These are phyloP conservation scores for Falco biarmicus DNA, from an alignment of 2,797 vertebrate species.

Conservation along the genomic window DNA sequence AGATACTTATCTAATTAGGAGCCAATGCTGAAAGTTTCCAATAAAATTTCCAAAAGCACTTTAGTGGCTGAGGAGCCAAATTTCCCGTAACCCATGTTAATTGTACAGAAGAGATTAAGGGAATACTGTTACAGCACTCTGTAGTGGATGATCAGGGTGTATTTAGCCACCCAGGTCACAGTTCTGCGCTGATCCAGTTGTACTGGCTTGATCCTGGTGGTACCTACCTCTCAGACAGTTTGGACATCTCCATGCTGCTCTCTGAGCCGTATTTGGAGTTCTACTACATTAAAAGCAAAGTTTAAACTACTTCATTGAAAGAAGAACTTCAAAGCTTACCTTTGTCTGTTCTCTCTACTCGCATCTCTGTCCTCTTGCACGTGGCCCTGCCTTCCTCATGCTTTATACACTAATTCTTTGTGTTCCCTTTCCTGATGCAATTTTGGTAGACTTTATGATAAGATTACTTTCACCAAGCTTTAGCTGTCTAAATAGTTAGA, in stretches of 20 bases:
- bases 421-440: background rate
- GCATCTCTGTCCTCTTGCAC: fast-evolving
- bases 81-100: background rate
- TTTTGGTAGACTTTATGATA: background rate
- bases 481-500: background rate
- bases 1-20: background rate
- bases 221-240: background rate
- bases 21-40: background rate
- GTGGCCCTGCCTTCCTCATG: background rate
- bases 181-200: background rate
- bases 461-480: background rate
- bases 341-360: background rate
- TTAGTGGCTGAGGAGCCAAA: background rate
- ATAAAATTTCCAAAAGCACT: background rate
- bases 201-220: background rate
- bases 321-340: background rate
- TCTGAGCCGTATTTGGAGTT: background rate
- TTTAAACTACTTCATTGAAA: background rate
- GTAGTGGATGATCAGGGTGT: background rate
- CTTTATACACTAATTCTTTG: background rate
- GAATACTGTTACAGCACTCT: background rate
- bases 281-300: background rate
- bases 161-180: background rate
- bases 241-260: background rate
- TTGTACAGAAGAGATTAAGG: background rate